Conservation (phyloP, 2,888 invertebrate species). For the Agapostemon virescens region DNA sequence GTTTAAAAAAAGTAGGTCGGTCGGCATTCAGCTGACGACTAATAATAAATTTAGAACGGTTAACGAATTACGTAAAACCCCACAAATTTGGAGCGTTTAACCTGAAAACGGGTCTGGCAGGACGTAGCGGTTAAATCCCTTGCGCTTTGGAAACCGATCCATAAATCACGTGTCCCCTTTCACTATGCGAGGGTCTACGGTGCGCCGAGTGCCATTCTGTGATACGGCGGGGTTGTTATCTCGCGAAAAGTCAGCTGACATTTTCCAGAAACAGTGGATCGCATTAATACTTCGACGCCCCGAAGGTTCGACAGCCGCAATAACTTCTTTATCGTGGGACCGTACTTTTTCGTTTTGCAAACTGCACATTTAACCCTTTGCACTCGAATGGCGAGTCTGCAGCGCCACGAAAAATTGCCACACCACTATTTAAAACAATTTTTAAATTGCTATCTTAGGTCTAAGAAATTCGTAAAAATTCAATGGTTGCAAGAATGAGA, state of each 20-base stretch:
- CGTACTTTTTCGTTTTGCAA: too few species aligned
- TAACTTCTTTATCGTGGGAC: not conserved
- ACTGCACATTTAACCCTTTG: too few species aligned
- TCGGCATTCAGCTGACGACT: not conserved
- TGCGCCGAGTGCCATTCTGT: not conserved
- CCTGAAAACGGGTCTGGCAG: not conserved
- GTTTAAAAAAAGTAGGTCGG: not conserved
- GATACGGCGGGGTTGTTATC: not conserved
- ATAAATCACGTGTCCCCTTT: slow-evolving; percentile 2
- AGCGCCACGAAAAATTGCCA: too few species aligned
- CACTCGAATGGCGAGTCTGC: too few species aligned
- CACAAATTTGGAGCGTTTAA: slow-evolving; percentile 3
- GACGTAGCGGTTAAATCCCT: slow-evolving; percentile 2
- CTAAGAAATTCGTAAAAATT: too few species aligned
- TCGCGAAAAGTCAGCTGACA: not conserved
- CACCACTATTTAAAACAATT: too few species aligned
- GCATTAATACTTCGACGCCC: not conserved
- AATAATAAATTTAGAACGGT: not conserved
- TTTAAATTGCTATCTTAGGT: too few species aligned
- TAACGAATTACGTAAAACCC: not conserved
- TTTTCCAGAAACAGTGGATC: not conserved
- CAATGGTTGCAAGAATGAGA: too few species aligned
- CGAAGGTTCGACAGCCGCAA: too few species aligned
- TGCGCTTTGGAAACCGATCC: not conserved
- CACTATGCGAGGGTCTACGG: not conserved